Evolutionary conservation across 2,888 invertebrate genomes (phyloP), one percentile per base, ranked within the genome.

Genomic region (Idaea aversata): DNA sequence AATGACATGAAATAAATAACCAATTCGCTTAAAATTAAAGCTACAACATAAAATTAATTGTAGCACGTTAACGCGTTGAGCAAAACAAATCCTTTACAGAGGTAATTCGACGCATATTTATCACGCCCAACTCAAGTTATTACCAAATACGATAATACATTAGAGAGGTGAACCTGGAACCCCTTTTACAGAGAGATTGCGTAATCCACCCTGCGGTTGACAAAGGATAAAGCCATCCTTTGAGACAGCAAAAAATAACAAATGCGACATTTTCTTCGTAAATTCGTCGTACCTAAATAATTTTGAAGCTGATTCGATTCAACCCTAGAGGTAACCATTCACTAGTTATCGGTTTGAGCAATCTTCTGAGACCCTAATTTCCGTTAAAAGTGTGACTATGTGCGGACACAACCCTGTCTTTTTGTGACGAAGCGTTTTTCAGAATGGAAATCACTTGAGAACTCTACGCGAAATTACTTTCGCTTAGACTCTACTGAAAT

Each of bases 261-360:
- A 63, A 36, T 68, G 47, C 61, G 36, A 63, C 70, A 69, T 64
- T 75, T 72, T 76, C 75, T 78, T 72, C 74, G 73, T 75, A 77
- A 79, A 79, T 79, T 76, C 38, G 25, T 15, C 35, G 10, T 47
- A 47, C 47, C 47, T 47, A 47, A 47, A 47, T 47, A 10, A 78
- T 78, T 76, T 77, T 70, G 69, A 72, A 71, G 72, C 75, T 79
- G 76, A 75, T 76, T 77, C 75, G 77, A 80, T 79, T 77, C 74
- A 71, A 75, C 15, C 58, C 47, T 10, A 47, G 47, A 47, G 47
- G 47, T 47, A 77, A 76, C 77, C 81, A 78, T 75, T 77, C 68
- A 72, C 77, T 77, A 76, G 81, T 80, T 86, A 87, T 86, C 85
- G 75, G 83, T 80, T 79, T 81, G 81, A 79, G 78, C 81, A 81